Evolutionary conservation across 2,888 invertebrate genomes (phyloP).

Genomic region (Galerucella calmariensis): DNA sequence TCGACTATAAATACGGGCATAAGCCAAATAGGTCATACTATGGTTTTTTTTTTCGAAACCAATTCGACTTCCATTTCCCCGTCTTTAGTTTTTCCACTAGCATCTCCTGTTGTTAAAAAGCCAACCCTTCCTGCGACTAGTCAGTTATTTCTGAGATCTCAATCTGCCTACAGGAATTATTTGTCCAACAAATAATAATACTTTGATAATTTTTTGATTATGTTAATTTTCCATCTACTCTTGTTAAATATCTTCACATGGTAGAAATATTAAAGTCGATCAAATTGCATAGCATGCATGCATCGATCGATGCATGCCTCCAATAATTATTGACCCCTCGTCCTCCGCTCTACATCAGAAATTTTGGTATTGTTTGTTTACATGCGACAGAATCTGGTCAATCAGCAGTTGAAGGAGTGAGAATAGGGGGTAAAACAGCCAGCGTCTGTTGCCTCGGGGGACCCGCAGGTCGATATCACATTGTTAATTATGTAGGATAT

Average conservation of each 20-base stretch:
- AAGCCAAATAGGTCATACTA: no score
- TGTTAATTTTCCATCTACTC: neutral
- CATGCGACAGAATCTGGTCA: constrained; percentile 42
- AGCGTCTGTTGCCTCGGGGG: constrained; percentile 47
- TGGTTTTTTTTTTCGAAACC: no score
- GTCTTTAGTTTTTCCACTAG: no score
- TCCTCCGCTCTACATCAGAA: constrained; percentile 26
- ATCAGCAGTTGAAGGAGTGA: constrained; percentile 43
- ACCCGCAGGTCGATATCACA: constrained; percentile 62
- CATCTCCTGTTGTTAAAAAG: no score
- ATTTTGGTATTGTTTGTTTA: constrained; percentile 39
- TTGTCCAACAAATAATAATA: no score
- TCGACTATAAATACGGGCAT: no score
- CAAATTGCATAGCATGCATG: neutral
- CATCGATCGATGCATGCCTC: constrained; percentile 13
- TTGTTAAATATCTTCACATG: constrained; percentile 1
- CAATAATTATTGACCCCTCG: constrained; percentile 18
- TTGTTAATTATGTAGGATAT: constrained; percentile 65
- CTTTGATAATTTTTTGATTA: no score
- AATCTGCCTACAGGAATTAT: no score
- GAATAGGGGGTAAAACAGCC: constrained; percentile 17
- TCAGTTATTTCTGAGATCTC: no score
- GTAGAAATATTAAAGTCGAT: neutral
- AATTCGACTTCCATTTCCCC: no score
- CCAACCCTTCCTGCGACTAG: no score